Conservation (phyloP, 2,113 vertebrate genomes). For the Meleagris gallopavo region DNA sequence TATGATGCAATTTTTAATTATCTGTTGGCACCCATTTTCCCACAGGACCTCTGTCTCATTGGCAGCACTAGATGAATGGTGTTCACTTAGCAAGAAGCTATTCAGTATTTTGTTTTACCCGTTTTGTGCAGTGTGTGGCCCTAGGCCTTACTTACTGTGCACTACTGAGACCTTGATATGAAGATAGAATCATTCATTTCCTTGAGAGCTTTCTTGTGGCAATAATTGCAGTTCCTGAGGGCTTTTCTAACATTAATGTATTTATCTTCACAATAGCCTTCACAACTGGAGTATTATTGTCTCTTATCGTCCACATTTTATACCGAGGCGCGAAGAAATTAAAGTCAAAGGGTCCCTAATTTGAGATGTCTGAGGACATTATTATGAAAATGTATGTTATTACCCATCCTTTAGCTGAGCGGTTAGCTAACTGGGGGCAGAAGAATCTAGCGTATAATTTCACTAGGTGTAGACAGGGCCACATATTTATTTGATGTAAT, state of each 20-base stretch:
- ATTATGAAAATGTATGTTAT: conserved; percentile 30
- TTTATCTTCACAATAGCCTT: conserved; percentile 47
- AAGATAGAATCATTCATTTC: conserved; percentile 49
- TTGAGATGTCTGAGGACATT: conserved; percentile 6
- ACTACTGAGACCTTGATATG: conserved; percentile 12
- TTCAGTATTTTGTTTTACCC: conserved; percentile 34
- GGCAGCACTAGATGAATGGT: background rate
- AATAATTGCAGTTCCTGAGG: background rate
- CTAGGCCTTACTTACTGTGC: background rate
- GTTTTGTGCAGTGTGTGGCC: background rate
- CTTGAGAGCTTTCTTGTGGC: background rate
- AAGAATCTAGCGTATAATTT: background rate
- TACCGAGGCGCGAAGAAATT: conserved; percentile 8
- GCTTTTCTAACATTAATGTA: conserved; percentile 32
- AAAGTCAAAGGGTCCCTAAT: conserved; percentile 16
- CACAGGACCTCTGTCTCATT: background rate
- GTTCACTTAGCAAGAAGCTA: conserved; percentile 22
- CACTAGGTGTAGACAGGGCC: background rate
- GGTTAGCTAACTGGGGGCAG: background rate
- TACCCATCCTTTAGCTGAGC: background rate
- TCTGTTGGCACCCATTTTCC: conserved; percentile 19
- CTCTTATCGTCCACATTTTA: conserved; percentile 26
- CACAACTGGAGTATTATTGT: conserved; percentile 27
- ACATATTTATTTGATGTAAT: background rate
- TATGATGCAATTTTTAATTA: conserved; percentile 44